phyloP scores from a whole-genome alignment of 2,888 invertebrate genomes.

The Pristionchus japonicus region DNA sequence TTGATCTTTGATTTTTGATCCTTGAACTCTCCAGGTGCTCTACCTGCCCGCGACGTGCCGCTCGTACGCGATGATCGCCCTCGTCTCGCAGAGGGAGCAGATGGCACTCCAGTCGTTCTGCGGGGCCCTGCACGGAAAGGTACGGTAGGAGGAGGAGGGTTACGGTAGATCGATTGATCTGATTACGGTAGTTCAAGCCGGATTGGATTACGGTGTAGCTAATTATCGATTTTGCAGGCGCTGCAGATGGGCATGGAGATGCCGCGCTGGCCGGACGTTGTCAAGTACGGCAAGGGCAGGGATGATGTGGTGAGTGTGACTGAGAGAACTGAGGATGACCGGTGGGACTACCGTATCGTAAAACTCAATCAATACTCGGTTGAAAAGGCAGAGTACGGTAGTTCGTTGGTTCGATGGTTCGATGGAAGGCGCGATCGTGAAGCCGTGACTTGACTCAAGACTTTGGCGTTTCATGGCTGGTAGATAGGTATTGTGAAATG shows the following conservation, averaged over 20 bases:
- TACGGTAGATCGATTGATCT: background rate
- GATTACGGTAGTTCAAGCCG: background rate
- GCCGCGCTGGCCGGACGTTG: constrained; percentile 76
- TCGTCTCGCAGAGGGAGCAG: constrained; percentile 66
- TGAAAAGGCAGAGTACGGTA: background rate
- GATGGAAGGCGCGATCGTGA: no score
- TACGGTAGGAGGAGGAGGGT: background rate
- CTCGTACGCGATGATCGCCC: constrained; percentile 67
- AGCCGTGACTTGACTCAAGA: no score
- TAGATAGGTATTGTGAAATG: no score
- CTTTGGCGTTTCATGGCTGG: no score
- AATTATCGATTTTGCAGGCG: background rate
- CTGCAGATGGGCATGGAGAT: constrained; percentile 70
- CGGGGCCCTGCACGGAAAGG: constrained; percentile 58
- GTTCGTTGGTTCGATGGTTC: no score
- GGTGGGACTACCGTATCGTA: constrained; percentile 80
- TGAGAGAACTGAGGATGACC: constrained; percentile 97
- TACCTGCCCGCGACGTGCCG: constrained; percentile 66
- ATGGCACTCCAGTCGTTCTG: constrained; percentile 63
- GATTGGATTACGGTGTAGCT: no score
- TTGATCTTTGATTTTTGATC: background rate
- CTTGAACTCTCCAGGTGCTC: constrained; percentile 51
- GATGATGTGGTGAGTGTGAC: constrained; percentile 99
- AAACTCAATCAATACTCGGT: constrained; percentile 54
- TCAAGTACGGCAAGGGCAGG: constrained; percentile 98